phyloP scores from a whole-genome alignment of 2,888 invertebrate genomes.

The Coenonympha glycerion region DNA sequence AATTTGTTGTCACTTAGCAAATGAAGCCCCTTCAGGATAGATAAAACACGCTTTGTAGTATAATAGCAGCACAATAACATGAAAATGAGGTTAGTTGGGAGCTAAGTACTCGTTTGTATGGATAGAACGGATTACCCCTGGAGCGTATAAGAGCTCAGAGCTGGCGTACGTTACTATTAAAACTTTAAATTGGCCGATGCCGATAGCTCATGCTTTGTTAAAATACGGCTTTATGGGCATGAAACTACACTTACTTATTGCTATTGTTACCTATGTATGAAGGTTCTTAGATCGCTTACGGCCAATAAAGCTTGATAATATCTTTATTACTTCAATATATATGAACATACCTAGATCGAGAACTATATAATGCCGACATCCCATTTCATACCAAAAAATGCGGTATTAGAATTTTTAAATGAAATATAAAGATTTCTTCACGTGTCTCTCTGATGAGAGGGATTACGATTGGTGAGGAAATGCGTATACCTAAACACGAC shows the following conservation, averaged over 20 bases:
- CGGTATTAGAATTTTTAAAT: no score
- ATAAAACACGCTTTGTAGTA: not conserved
- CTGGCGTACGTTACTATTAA: constrained; percentile 31
- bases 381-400: no score
- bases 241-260: not conserved
- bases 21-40: not conserved
- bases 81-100: constrained; percentile 29
- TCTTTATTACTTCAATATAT: no score
- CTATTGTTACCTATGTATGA: no score
- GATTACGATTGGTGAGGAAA: not conserved
- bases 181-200: constrained; percentile 38
- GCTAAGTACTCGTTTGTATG: constrained; percentile 24
- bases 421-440: no score
- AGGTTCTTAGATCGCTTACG: no score
- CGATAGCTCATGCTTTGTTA: constrained; percentile 32
- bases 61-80: constrained; percentile 29
- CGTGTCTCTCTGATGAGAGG: not conserved
- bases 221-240: constrained; percentile 16
- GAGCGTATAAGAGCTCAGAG: constrained; percentile 24
- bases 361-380: no score
- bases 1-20: no score
- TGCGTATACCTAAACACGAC: no score
- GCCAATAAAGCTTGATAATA: no score
- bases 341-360: no score
- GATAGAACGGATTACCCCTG: constrained; percentile 28